Evolutionary conservation across 2,797 vertebrate species (phyloP), one percentile per base, ranked within the genome.

Genomic region (Lateolabrax maculatus): DNA sequence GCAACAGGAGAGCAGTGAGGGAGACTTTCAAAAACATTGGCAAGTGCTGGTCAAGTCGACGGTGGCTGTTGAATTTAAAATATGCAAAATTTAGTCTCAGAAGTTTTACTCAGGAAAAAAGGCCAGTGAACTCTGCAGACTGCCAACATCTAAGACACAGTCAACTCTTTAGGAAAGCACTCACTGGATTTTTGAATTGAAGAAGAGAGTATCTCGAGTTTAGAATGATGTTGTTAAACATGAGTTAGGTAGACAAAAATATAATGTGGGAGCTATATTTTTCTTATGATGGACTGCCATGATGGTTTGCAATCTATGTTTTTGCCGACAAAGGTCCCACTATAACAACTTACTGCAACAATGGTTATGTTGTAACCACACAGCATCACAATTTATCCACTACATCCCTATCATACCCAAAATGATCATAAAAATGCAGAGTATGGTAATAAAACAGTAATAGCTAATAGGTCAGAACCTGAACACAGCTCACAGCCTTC

Each of bases 41-140:
- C 18, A 31, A 9, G 0, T 12, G 25, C 8, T 43, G 25, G 31
- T 11, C 25, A 48, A 12, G 4, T n/a, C n/a, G n/a, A n/a, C n/a
- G n/a, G n/a, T n/a, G n/a, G n/a, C n/a, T n/a, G n/a, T n/a, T n/a
- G n/a, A n/a, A n/a, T n/a, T n/a, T n/a, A n/a, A n/a, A n/a, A n/a
- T n/a, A n/a, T n/a, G n/a, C n/a, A 12, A 66, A 41, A 52, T n/a
- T 36, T 23, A n/a, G 11, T 62, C 58, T 65, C 81, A 79, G 71
- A 72, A 57, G 73, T 67, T 83, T 87, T 70, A 67, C 29, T 65
- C 43, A 29, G 37, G 25, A 80, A 76, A 53, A 53, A 67, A 76
- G 16, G 66, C 21, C 34, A 64, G 11, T 49, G 44, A 83, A 51
- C 44, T 71, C n/a, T 18, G 7, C 25, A 64, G 61, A 73, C 46